Percentiles rank a stretch among this genome's conserved stretches.
Conservation (phyloP, 2,113 vertebrate species). For the Laticauda colubrina region DNA sequence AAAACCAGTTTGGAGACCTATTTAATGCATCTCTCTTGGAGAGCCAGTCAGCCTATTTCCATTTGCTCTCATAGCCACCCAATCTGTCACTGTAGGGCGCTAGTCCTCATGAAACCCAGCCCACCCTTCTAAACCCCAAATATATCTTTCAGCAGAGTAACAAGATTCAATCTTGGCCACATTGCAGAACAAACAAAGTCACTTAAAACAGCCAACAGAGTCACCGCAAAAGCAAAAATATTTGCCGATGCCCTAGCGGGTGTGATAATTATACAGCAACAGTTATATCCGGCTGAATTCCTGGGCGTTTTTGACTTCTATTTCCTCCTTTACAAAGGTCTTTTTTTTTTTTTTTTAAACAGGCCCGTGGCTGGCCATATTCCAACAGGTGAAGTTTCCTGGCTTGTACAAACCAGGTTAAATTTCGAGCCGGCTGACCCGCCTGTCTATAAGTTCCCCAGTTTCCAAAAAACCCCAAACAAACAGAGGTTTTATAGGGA, state of each 20-base stretch:
- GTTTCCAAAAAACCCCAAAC: no score
- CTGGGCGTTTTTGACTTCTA: neutral
- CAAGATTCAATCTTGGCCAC: no score
- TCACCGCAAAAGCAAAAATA: neutral
- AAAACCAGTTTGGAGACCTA: neutral
- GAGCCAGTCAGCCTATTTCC: neutral
- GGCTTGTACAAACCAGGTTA: neutral
- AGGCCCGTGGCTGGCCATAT: neutral
- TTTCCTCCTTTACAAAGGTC: neutral
- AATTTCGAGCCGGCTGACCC: neutral
- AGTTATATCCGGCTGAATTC: neutral
- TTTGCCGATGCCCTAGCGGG: neutral
- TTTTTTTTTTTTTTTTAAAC: neutral
- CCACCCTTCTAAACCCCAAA: rapidly evolving
- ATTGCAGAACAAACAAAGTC: neutral
- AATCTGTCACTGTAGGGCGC: neutral
- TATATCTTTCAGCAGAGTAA: neutral
- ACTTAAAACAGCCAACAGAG: neutral
- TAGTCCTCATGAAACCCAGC: neutral
- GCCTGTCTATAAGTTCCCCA: no score
- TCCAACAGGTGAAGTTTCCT: neutral
- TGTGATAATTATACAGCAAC: neutral
- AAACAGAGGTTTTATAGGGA: neutral
- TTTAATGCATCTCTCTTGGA: neutral
- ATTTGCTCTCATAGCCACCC: neutral